A percentile compares a stretch with the other conserved stretches of the same genome.
These are phyloP conservation scores for Saguinus midas DNA, from an alignment of 2,113 vertebrate species.

Conservation along the genomic window DNA sequence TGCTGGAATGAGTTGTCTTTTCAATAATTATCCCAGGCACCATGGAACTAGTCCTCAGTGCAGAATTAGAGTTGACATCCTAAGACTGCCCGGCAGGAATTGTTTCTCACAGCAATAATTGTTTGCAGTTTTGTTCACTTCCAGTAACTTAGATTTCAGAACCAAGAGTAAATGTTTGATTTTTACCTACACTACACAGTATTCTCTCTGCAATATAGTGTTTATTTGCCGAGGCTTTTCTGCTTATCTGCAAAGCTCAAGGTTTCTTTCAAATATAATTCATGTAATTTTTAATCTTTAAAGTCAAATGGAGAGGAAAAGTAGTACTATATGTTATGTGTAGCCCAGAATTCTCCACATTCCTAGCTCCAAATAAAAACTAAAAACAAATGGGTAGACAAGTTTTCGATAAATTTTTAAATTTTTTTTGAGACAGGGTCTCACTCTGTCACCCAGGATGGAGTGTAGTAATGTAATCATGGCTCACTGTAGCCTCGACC, in stretches of 20 bases:
- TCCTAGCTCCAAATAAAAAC: not conserved
- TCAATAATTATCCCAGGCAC: not conserved
- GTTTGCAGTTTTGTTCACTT: not conserved
- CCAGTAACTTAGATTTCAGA: slow-evolving; percentile 12
- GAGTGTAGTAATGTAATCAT: no score
- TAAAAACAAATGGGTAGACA: not conserved
- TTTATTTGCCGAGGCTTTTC: slow-evolving; percentile 16
- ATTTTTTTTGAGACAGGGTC: no score
- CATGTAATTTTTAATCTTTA: slow-evolving; percentile 23
- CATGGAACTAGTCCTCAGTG: not conserved
- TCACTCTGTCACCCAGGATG: no score
- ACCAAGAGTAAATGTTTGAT: slow-evolving; percentile 10
- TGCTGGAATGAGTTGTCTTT: not conserved
- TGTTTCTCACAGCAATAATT: not conserved
- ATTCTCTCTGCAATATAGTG: not conserved
- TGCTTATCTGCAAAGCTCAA: not conserved
- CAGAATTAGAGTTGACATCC: not conserved
- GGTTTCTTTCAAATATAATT: slow-evolving; percentile 25
- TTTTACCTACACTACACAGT: not conserved
- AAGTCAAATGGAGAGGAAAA: not conserved
- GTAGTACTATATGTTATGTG: not conserved
- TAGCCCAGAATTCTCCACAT: not conserved
- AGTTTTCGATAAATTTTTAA: no score
- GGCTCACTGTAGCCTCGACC: no score
- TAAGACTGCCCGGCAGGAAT: not conserved